Percentiles rank a stretch among this genome's conserved stretches.
phyloP scores from a whole-genome alignment of 2,888 invertebrate genomes.

The Alviniconcha strummeri region DNA sequence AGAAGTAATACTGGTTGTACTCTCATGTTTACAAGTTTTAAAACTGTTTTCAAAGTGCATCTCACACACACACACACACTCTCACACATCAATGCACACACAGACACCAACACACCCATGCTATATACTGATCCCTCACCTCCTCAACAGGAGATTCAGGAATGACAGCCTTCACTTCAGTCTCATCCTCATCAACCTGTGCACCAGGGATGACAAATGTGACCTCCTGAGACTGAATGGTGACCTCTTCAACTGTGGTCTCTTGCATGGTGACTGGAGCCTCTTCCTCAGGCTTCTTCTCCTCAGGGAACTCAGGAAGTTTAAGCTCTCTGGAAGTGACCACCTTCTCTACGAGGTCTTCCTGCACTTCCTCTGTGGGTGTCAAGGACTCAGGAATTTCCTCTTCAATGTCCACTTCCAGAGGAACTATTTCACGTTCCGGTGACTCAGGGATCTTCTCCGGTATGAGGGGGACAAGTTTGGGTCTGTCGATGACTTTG shows the following conservation, averaged over 20 bases:
- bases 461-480: conserved; percentile 52
- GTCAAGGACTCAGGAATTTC: conserved; percentile 32
- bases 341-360: conserved; percentile 38
- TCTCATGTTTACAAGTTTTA: too few relatives aligned
- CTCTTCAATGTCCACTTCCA: conserved; percentile 31
- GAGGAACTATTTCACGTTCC: conserved; percentile 43
- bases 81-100: too few relatives aligned
- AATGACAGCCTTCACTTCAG: conserved; percentile 30
- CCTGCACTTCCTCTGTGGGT: conserved; percentile 35
- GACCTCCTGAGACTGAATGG: conserved; percentile 86
- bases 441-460: conserved; percentile 48
- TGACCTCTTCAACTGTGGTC: conserved; percentile 36
- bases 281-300: conserved; percentile 20
- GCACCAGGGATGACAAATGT: conserved; percentile 94
- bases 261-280: conserved; percentile 32
- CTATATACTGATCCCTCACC: not conserved
- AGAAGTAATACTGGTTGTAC: too few relatives aligned
- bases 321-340: conserved; percentile 5
- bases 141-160: conserved; percentile 31
- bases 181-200: conserved; percentile 77
- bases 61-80: too few relatives aligned
- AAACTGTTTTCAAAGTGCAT: too few relatives aligned
- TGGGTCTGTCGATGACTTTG: conserved; percentile 53
- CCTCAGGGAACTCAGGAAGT: conserved; percentile 7
- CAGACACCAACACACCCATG: too few relatives aligned